These are phyloP conservation scores for Glomeris marginata DNA, from an alignment of 2,888 invertebrate genomes.

Conservation along the genomic window DNA sequence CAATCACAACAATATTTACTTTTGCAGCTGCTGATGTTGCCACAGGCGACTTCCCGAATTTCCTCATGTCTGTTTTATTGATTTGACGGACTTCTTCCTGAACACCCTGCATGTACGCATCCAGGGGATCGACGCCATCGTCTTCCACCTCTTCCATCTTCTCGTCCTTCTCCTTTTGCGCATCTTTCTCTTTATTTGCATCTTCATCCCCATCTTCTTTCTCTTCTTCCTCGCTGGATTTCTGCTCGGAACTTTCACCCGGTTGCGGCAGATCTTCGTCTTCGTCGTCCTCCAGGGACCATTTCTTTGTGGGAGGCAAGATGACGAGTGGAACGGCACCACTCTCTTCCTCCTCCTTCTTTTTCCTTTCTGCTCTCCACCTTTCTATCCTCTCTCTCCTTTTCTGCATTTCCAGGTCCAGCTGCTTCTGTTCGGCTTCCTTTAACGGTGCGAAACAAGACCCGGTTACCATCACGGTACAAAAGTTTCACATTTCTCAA, in stretches of 20 bases:
- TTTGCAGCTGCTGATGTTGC: constrained; percentile 9
- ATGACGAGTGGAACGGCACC: constrained; percentile 15
- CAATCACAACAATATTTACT: constrained; percentile 8
- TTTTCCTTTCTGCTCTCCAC: constrained; percentile 87
- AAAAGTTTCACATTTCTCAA: too few relatives aligned
- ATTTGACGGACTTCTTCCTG: constrained; percentile 68
- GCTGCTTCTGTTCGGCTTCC: constrained; percentile 75
- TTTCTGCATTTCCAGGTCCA: constrained; percentile 92
- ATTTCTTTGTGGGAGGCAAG: constrained; percentile 47
- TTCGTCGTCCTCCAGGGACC: constrained; percentile 93
- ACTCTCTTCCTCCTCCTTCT: constrained; percentile 57
- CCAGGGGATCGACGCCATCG: constrained; percentile 85
- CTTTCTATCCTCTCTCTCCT: constrained; percentile 87
- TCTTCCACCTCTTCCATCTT: constrained; percentile 20
- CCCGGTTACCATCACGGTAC: neutral
- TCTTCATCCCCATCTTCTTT: constrained; percentile 13
- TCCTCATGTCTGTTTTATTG: constrained; percentile 46
- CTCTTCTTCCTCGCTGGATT: constrained; percentile 9
- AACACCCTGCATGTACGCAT: constrained; percentile 88
- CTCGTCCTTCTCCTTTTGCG: constrained; percentile 20
- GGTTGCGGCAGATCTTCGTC: constrained; percentile 52
- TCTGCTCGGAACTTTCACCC: constrained; percentile 21
- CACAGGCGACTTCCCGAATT: constrained; percentile 10
- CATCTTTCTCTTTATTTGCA: constrained; percentile 14
- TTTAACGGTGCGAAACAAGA: constrained; percentile 26